Conservation (phyloP, 2,113 vertebrate genomes). For the Aptenodytes forsteri region DNA sequence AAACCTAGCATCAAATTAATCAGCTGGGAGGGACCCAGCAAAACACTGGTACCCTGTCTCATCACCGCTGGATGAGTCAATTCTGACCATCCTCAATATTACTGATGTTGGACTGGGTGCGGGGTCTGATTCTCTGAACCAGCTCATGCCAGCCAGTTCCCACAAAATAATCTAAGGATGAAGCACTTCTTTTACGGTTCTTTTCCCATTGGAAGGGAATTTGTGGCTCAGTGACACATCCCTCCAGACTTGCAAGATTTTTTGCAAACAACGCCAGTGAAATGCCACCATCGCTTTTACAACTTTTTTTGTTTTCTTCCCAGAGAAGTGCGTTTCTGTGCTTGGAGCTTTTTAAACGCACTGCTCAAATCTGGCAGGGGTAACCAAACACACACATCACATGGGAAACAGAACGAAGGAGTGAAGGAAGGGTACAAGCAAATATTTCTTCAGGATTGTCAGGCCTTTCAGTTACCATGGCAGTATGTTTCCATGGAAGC, state of each 20-base stretch:
- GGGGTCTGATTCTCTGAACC: neutral
- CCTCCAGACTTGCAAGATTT: neutral
- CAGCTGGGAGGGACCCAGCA: constrained; percentile 25
- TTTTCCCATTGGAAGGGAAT: neutral
- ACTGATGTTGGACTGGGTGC: neutral
- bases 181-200: neutral
- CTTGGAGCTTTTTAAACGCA: neutral
- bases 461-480: constrained; percentile 66
- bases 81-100: neutral
- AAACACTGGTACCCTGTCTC: neutral
- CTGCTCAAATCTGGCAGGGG: neutral
- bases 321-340: neutral
- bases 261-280: neutral
- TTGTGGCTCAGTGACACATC: neutral
- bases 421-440: neutral
- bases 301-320: neutral
- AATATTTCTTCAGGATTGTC: constrained; percentile 15
- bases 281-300: neutral
- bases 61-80: neutral
- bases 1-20: neutral
- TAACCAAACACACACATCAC: neutral
- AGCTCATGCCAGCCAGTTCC: neutral
- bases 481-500: constrained; percentile 73
- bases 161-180: neutral
- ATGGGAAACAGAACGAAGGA: neutral